Conservation (phyloP, 1,140 invertebrate species). For the Aporrectodea caliginosa region DNA sequence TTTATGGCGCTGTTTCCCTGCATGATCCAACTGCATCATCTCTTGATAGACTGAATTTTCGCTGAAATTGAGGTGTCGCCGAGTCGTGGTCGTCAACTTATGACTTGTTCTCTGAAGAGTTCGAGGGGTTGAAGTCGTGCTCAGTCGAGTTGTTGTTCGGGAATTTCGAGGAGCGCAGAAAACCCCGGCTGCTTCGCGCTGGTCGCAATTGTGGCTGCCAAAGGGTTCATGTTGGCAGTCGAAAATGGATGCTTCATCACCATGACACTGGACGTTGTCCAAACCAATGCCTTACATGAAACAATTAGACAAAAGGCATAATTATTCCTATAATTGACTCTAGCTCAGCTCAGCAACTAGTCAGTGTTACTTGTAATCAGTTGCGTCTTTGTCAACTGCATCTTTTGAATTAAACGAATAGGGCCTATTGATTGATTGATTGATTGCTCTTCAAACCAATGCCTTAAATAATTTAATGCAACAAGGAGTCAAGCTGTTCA, state of each 20-base stretch:
- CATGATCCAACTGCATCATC: neutral
- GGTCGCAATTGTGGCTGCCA: conserved; percentile 67
- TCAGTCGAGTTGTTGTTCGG: too few relatives aligned
- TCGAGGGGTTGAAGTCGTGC: conserved; percentile 34
- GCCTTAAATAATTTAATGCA: too few relatives aligned
- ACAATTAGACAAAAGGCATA: conserved; percentile 56
- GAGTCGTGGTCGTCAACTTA: too few relatives aligned
- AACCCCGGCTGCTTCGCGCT: conserved; percentile 71
- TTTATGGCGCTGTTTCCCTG: neutral
- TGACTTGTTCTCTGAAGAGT: neutral
- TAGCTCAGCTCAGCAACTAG: too few relatives aligned
- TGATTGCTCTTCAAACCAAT: too few relatives aligned
- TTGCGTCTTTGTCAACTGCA: too few relatives aligned
- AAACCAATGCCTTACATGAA: conserved; percentile 62
- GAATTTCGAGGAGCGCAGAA: too few relatives aligned
- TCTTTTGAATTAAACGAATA: too few relatives aligned
- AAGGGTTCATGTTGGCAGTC: conserved; percentile 66
- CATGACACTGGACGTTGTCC: conserved; percentile 66
- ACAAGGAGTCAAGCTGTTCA: too few relatives aligned
- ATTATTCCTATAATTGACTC: too few relatives aligned
- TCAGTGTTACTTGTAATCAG: too few relatives aligned
- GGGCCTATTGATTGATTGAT: too few relatives aligned
- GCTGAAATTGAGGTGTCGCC: neutral
- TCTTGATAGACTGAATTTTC: neutral
- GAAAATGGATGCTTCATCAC: conserved; percentile 64